Percentiles rank a stretch among this genome's conserved stretches.
phyloP scores from a whole-genome alignment of 2,113 vertebrate genomes.

The Kobus ellipsiprymnus region DNA sequence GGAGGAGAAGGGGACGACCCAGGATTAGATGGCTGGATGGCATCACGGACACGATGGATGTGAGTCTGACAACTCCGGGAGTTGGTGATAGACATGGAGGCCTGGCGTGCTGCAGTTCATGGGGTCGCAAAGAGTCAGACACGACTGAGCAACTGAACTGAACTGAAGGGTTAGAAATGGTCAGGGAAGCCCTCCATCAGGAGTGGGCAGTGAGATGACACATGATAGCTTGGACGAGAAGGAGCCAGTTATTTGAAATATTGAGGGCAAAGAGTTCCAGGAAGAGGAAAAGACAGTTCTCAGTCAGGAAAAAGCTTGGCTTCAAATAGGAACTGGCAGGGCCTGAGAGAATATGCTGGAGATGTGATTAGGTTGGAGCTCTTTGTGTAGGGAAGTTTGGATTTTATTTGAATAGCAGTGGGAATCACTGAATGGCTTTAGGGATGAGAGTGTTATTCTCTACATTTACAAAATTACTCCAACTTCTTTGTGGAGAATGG shows the following conservation, averaged over 20 bases:
- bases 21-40: too few species aligned
- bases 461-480: background rate
- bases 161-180: background rate
- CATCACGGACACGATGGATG: fast-evolving
- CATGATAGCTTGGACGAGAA: background rate
- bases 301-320: background rate
- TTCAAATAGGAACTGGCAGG: background rate
- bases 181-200: background rate
- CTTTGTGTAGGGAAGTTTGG: fast-evolving
- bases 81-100: too few species aligned
- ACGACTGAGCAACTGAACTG: too few species aligned
- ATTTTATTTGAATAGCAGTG: background rate
- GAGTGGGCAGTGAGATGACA: background rate
- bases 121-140: too few species aligned
- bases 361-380: too few species aligned
- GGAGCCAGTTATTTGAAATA: background rate
- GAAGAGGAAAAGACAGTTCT: background rate
- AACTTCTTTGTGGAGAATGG: background rate
- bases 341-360: background rate
- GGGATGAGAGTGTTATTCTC: background rate
- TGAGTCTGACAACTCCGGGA: too few species aligned
- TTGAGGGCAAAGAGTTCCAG: background rate
- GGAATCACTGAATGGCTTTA: background rate
- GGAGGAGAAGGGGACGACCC: too few species aligned
- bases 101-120: too few species aligned